These are phyloP conservation scores for Boleophthalmus pectinirostris DNA, from an alignment of 2,113 vertebrate species.

Conservation along the genomic window DNA sequence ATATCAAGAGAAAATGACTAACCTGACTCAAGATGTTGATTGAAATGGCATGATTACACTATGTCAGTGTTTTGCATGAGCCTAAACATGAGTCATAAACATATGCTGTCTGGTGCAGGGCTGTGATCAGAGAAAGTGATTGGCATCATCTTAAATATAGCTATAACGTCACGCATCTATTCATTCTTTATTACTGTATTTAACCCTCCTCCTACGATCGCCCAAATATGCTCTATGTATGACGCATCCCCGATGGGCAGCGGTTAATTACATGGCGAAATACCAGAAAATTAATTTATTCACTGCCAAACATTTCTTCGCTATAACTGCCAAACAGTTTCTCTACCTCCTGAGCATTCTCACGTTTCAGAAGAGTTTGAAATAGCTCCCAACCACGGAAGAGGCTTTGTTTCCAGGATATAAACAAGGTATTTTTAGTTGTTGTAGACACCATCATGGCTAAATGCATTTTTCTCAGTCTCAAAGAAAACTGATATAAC, in stretches of 20 bases:
- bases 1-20: background rate
- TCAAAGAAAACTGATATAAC: background rate
- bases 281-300: background rate
- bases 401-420: constrained; percentile 67
- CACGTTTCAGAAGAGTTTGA: constrained; percentile 60
- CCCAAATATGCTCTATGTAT: background rate
- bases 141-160: background rate
- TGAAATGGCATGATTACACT: background rate
- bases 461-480: constrained; percentile 21
- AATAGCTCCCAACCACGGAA: constrained; percentile 52
- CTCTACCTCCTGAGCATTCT: constrained; percentile 58
- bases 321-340: constrained; percentile 29
- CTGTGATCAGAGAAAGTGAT: background rate
- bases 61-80: background rate
- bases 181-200: background rate
- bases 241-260: background rate
- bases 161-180: background rate
- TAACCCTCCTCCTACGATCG: background rate
- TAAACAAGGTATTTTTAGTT: constrained; percentile 63
- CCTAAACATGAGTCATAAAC: background rate
- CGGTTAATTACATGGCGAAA: background rate
- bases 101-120: background rate
- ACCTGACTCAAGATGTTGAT: background rate
- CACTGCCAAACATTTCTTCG: constrained; percentile 20
- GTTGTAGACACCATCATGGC: constrained; percentile 20